A percentile compares a stretch with the other conserved stretches of the same genome.
phyloP scores from a whole-genome alignment of 2,888 invertebrate species.

The Baccha elongata region DNA sequence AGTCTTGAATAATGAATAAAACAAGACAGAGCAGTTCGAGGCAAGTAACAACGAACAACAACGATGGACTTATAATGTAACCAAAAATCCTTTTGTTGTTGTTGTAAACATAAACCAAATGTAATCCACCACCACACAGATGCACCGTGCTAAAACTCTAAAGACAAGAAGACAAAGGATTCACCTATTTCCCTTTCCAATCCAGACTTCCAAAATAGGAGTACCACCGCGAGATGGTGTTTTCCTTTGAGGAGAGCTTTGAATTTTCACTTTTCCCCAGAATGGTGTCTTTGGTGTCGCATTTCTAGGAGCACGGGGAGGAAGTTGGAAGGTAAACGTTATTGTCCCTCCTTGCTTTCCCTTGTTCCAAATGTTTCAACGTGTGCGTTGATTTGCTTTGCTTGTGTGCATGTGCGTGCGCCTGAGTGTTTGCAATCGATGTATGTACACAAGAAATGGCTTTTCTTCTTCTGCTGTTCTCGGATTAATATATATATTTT shows the following conservation, averaged over 20 bases:
- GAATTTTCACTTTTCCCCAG: conserved; percentile 72
- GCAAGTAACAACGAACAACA: conserved; percentile 12
- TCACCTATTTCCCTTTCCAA: conserved; percentile 53
- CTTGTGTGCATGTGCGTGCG: conserved; percentile 68
- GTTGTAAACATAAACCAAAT: conserved; percentile 29
- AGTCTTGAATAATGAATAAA: conserved; percentile 49
- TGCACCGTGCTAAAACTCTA: conserved; percentile 33
- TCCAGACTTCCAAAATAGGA: conserved; percentile 17
- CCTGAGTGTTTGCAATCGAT: conserved; percentile 45
- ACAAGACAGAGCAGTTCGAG: conserved; percentile 10
- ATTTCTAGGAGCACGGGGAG: conserved; percentile 46
- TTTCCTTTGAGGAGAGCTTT: conserved; percentile 59
- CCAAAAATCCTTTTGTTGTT: conserved; percentile 53
- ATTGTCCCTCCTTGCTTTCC: conserved; percentile 29
- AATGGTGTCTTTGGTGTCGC: conserved; percentile 71
- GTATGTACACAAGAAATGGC: conserved; percentile 51
- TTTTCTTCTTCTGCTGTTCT: conserved; percentile 58
- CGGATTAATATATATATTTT: conserved; percentile 29
- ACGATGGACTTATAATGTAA: conserved; percentile 35
- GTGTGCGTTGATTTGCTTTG: conserved; percentile 50
- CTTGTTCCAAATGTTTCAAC: conserved; percentile 31
- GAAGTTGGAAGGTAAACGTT: conserved; percentile 62
- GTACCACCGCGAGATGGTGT: conserved; percentile 41
- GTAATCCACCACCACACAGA: conserved; percentile 54
- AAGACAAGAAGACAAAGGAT: conserved; percentile 65